Conservation (phyloP, 2,797 vertebrate genomes). For the Chrysocyon brachyurus region DNA sequence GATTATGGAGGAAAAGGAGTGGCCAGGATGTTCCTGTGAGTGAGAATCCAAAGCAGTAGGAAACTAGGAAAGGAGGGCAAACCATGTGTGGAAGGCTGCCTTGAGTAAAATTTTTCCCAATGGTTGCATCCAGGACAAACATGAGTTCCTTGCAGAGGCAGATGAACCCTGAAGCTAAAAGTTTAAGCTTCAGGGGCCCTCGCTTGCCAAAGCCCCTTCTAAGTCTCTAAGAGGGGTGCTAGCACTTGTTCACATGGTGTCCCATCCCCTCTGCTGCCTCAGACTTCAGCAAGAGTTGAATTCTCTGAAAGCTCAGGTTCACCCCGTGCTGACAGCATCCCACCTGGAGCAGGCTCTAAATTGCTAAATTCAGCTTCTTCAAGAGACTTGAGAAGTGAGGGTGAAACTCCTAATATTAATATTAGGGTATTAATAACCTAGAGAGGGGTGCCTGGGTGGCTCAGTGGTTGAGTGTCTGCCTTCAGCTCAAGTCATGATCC, state of each 20-base stretch:
- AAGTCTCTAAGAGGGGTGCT: background rate
- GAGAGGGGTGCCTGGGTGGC: background rate
- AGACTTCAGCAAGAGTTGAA: background rate
- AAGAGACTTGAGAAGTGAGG: background rate
- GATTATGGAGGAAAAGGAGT: background rate
- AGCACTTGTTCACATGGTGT: background rate
- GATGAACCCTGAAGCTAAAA: background rate
- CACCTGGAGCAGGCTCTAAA: background rate
- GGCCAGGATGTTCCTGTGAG: background rate
- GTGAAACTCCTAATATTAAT: background rate
- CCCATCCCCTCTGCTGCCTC: background rate
- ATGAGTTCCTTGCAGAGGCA: background rate
- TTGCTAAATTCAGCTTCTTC: background rate
- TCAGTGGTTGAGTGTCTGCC: no score
- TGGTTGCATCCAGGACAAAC: background rate
- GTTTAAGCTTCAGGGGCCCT: background rate
- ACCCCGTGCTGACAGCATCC: background rate
- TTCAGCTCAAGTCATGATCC: no score
- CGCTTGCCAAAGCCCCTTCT: background rate
- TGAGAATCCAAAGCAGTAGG: background rate
- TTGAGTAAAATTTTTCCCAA: background rate
- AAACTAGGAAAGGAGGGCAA: background rate
- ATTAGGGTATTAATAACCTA: background rate
- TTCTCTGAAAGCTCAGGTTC: background rate
- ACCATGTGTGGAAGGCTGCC: background rate